phyloP scores from a whole-genome alignment of 2,113 vertebrate genomes.

The Falco punctatus region DNA sequence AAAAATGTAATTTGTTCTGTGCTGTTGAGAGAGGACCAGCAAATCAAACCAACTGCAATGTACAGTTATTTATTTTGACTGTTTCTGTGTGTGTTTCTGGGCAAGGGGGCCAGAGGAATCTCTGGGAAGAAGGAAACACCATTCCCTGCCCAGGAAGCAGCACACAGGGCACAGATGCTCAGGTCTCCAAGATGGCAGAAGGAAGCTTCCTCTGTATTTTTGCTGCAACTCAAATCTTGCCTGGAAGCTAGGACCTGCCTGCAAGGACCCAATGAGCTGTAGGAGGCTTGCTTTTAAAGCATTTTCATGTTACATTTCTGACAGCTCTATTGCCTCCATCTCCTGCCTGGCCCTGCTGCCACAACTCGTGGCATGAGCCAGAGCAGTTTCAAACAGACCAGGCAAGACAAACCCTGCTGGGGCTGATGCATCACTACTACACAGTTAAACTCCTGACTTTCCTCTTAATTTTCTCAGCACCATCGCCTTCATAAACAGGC shows the following conservation, averaged over 20 bases:
- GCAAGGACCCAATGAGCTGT: not conserved
- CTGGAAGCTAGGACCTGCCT: not conserved
- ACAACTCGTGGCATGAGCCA: not conserved
- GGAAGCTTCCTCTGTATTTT: not conserved
- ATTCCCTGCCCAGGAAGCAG: not conserved
- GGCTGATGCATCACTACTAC: not conserved
- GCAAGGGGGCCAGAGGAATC: not conserved
- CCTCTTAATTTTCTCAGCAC: not conserved
- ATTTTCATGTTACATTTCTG: not conserved
- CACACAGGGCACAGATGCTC: not conserved
- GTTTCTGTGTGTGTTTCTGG: not conserved
- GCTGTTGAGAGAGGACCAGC: not conserved
- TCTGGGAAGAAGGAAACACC: not conserved
- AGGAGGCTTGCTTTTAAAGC: not conserved
- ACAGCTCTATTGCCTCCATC: not conserved
- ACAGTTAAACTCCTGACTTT: not conserved
- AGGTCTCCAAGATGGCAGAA: not conserved
- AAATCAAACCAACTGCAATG: not conserved
- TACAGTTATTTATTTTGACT: not conserved
- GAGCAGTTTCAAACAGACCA: not conserved
- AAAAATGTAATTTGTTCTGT: not conserved
- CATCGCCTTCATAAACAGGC: not conserved
- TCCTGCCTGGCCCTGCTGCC: not conserved
- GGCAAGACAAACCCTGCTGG: not conserved
- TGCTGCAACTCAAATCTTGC: not conserved